Evolutionary conservation across 2,797 vertebrate species (phyloP), one percentile per base, ranked within the genome.

Genomic region (Eidolon dupreanum): DNA sequence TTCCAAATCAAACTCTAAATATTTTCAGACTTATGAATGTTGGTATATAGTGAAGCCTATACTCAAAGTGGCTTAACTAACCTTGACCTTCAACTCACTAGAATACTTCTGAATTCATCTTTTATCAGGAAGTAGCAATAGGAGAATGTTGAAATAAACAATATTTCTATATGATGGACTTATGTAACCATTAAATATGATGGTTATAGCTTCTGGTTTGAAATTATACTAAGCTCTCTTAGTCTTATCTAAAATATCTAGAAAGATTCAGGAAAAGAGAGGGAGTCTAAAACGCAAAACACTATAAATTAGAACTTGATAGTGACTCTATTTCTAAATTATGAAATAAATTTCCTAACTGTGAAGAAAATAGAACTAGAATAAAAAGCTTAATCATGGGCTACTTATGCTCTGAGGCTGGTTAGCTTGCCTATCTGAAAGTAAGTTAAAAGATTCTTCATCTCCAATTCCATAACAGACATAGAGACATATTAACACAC

Each of bases 1-100:
- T 71, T 92, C 57, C 36, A 96, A 89, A 61, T 65, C 10, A 70
- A 92, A 55, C 19, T 71, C 15, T 51, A 93, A 61, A 68, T 82
- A 83, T 95, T 93, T 88, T 83, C 16, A 74, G 31, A 46, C 16
- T 74, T 41, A 63, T n/a, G 31, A 91, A 41, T 24, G 66, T 75
- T 33, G 57, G 4, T 43, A 38, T 57, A n/a, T 3, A 81, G 11
- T 19, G 55, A 95, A 79, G 28, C 43, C 2, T 38, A 10, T 8
- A 49, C 33, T 95, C 24, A 74, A 17, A 49, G 7, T 4, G 65
- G 33, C 38, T 5, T 82, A 57, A n/a, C 7, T 59, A 20, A 28
- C 19, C 13, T 53, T 22, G 33, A 77, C 2, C 24, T 17, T 95
- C 19, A n/a, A 61, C 57, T 49, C 24, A 46, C 31, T 26, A 38